Evolutionary conservation across 2,113 vertebrate genomes (phyloP).

Genomic region (Lathamus discolor): DNA sequence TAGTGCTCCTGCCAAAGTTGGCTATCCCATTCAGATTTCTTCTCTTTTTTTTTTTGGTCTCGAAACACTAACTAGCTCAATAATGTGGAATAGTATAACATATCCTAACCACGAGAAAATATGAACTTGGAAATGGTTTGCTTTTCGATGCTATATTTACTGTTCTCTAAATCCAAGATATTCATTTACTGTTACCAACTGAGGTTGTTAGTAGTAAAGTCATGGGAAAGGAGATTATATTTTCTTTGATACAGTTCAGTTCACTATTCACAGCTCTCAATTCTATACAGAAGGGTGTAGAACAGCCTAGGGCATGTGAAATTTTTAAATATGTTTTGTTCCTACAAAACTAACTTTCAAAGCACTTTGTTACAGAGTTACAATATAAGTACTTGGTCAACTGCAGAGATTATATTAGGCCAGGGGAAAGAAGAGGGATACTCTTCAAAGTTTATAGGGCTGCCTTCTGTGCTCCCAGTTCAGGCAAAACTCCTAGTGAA

Average conservation of each 20-base stretch:
- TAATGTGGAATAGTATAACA: neutral
- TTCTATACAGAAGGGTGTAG: neutral
- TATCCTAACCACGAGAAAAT: slow-evolving; percentile 25
- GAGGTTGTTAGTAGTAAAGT: neutral
- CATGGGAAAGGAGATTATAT: neutral
- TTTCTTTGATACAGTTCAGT: neutral
- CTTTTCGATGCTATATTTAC: slow-evolving; percentile 49
- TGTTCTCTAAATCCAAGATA: slow-evolving; percentile 36
- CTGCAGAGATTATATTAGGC: neutral
- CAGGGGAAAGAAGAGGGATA: slow-evolving; percentile 9
- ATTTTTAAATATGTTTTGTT: neutral
- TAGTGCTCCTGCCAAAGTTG: neutral
- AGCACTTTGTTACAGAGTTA: neutral
- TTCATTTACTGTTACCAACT: slow-evolving; percentile 18
- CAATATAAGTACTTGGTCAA: neutral
- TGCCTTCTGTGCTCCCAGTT: neutral
- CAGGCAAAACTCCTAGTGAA: slow-evolving; percentile 38
- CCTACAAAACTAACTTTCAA: neutral
- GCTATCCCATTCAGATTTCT: slow-evolving; percentile 33
- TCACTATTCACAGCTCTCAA: neutral
- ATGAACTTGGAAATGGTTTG: slow-evolving; percentile 59
- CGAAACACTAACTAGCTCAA: slow-evolving; percentile 15
- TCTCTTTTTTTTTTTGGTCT: neutral
- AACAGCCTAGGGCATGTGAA: neutral
- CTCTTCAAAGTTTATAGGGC: neutral